These are phyloP conservation scores for Rhabditophanes sp. DNA, from an alignment of 2,888 invertebrate species.

Conservation along the genomic window DNA sequence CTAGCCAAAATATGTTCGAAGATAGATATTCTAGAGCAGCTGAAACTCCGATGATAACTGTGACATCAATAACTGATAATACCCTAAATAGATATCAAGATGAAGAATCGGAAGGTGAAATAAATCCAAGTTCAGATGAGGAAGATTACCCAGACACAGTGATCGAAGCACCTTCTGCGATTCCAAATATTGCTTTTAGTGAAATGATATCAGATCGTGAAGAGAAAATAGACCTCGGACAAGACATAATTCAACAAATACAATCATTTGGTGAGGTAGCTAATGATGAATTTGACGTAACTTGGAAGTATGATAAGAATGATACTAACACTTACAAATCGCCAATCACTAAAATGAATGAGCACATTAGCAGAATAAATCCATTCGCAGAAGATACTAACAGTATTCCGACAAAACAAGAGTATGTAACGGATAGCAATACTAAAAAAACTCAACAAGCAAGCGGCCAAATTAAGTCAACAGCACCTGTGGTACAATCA, in stretches of 20 bases:
- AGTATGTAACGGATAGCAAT: not conserved
- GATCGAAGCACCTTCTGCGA: constrained; percentile 36
- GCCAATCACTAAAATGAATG: constrained; percentile 1
- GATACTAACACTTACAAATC: not conserved
- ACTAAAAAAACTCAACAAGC: constrained; percentile 1
- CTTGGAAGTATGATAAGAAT: constrained; percentile 19
- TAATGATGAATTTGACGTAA: constrained; percentile 42
- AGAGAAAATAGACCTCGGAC: constrained; percentile 18
- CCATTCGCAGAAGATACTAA: too few species aligned
- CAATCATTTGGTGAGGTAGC: constrained; percentile 42
- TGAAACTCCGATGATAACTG: constrained; percentile 20
- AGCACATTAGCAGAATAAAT: constrained; percentile 1
- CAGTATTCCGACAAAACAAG: too few species aligned
- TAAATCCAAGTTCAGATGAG: constrained; percentile 21
- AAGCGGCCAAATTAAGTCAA: not conserved
- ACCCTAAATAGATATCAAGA: constrained; percentile 3
- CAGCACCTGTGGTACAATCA: constrained; percentile 1
- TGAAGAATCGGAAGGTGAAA: constrained; percentile 19
- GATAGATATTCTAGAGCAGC: constrained; percentile 16
- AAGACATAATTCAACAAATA: constrained; percentile 31
- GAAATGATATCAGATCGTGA: constrained; percentile 31
- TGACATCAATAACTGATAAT: constrained; percentile 2
- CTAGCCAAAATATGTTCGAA: constrained; percentile 7
- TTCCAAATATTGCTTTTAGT: constrained; percentile 20
- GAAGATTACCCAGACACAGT: constrained; percentile 40